Evolutionary conservation across 1,140 invertebrate genomes (phyloP), one percentile per base, ranked within the genome.

Genomic region (Achroia grisella): DNA sequence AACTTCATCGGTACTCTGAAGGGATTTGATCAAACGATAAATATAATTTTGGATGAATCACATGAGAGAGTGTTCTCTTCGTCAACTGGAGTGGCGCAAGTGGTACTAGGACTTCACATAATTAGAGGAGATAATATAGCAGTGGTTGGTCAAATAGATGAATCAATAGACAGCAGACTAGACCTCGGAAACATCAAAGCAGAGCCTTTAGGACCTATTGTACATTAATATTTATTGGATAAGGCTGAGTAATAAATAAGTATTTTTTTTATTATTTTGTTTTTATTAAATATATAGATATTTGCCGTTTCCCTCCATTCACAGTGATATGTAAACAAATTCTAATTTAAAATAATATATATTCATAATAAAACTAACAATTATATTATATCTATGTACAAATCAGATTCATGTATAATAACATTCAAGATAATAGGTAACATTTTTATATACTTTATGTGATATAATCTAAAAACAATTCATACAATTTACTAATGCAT

Each of bases 91-190:
- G 94, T 99, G 31, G 97, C 98, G 71, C 97, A 99, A 89, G 97
- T 99, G 42, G 93, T 97, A 48, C 89, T 99, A 13, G 98, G 98
- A 15, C 87, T 99, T 11, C 98, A 99, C 73, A 97, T 99, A 32
- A 97, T 99, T 47, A 89, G 98, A 69, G 98, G 98, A 43, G 98
- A 99, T 80, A 99, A 99, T 88, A 94, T 99, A 90, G 96, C 95
- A 17, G 91, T 98, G 41, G 93, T 98, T 51, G 96, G 96, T 45
- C 93, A 97, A 86, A 89, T 98, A 56, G 96, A 98, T 81, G 96
- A 98, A 80, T 93, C 94, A 56, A 88, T 96, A 52, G 96, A 98
- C 80, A 91, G 92, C 48, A 87, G 93, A 71, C 73, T 97, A 60
- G 95, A 98, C 81, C 89, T 97, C 56, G 88, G 90, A 12, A 92